Conservation (phyloP, 2,113 vertebrate genomes). For the Hyaena hyaena region DNA sequence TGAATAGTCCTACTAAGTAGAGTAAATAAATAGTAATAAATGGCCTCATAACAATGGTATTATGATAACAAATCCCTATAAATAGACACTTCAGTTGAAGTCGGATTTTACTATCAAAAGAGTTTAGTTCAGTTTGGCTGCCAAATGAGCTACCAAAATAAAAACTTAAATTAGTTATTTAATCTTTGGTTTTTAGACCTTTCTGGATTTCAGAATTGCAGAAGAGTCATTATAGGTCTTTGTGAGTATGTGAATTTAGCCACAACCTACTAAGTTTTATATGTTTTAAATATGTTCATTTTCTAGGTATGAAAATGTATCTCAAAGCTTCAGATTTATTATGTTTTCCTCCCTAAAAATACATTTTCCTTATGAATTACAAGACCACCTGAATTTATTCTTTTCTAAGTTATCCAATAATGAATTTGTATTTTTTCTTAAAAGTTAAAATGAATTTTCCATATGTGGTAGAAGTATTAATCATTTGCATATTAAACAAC, state of each 20-base stretch:
- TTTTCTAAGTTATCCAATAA: background rate
- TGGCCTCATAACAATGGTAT: background rate
- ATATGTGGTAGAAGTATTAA: background rate
- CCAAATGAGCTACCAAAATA: background rate
- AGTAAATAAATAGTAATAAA: background rate
- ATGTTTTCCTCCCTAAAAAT: background rate
- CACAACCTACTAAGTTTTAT: background rate
- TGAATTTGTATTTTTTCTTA: background rate
- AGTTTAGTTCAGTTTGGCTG: background rate
- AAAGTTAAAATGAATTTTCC: background rate
- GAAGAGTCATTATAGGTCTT: background rate
- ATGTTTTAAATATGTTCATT: background rate
- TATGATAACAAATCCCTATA: background rate
- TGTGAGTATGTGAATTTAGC: background rate
- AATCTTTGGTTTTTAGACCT: background rate
- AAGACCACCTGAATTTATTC: background rate
- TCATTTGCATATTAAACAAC: background rate
- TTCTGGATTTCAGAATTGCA: background rate
- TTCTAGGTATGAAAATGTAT: background rate
- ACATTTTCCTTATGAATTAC: background rate
- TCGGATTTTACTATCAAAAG: background rate
- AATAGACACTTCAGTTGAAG: background rate
- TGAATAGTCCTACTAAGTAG: background rate
- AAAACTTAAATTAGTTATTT: background rate
- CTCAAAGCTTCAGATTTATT: background rate